Conservation (phyloP, 92 coral and sea anemone genomes). For the Phenganax marumi region DNA sequence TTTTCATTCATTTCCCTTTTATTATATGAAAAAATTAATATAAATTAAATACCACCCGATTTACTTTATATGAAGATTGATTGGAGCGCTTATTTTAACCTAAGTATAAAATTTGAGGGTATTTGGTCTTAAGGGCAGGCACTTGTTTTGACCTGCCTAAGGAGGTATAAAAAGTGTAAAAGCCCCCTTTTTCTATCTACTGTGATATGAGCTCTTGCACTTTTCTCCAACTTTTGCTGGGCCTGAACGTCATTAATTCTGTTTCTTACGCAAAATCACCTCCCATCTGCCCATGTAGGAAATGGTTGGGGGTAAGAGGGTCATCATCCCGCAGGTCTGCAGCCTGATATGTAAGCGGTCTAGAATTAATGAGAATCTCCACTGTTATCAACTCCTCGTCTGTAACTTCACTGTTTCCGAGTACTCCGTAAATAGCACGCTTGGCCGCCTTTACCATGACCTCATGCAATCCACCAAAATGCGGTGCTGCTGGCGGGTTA, state of each 20-base stretch:
- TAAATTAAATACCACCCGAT: too few relatives aligned
- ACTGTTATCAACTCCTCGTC: constrained; percentile 15
- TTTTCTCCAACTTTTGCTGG: neutral
- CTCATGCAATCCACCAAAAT: constrained; percentile 21
- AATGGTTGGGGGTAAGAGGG: constrained; percentile 15
- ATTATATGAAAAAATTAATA: too few relatives aligned
- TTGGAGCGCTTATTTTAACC: too few relatives aligned
- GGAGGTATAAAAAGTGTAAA: too few relatives aligned
- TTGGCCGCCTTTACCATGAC: constrained; percentile 36
- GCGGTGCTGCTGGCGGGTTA: constrained; percentile 17
- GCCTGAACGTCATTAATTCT: neutral
- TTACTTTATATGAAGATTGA: too few relatives aligned
- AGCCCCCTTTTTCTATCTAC: too few relatives aligned
- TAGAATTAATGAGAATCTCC: constrained; percentile 3
- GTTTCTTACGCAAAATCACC: constrained; percentile 23
- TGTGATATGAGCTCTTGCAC: neutral
- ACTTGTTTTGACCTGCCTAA: too few relatives aligned
- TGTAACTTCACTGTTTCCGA: constrained; percentile 14
- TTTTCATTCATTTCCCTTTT: too few relatives aligned
- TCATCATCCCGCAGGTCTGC: constrained; percentile 25
- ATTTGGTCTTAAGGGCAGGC: too few relatives aligned
- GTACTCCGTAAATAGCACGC: constrained; percentile 1
- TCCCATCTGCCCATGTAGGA: constrained; percentile 3
- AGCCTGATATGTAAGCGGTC: constrained; percentile 37
- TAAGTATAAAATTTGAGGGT: too few relatives aligned